Percentiles rank a stretch among this genome's conserved stretches.
phyloP scores from a whole-genome alignment of 2,888 invertebrate genomes.

The Mesopsocus fuscifrons region DNA sequence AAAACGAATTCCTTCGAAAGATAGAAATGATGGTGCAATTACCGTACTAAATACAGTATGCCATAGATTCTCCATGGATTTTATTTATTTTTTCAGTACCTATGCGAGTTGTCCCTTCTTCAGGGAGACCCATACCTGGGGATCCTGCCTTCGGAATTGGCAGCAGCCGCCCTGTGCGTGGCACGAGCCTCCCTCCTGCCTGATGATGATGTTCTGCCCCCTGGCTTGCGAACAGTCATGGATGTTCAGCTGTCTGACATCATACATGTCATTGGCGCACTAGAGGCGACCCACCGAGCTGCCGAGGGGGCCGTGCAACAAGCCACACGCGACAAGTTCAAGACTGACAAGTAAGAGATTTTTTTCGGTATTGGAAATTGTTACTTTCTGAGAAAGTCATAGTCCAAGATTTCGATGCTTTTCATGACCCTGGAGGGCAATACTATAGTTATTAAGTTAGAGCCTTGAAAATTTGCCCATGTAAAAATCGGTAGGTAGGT shows the following conservation, averaged over 20 bases:
- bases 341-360: slow-evolving; percentile 20
- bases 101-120: slow-evolving; percentile 65
- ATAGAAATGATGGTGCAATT: too few relatives aligned
- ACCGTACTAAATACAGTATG: too few relatives aligned
- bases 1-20: too few relatives aligned
- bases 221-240: slow-evolving; percentile 39
- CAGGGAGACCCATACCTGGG: slow-evolving; percentile 75
- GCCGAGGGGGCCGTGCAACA: slow-evolving; percentile 51
- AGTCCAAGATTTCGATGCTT: too few relatives aligned
- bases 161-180: slow-evolving; percentile 61
- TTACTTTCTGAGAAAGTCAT: too few relatives aligned
- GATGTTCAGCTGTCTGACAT: slow-evolving; percentile 49
- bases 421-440: too few relatives aligned
- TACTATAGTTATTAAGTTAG: too few relatives aligned
- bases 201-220: slow-evolving; percentile 42
- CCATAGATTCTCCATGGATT: too few relatives aligned
- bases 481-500: too few relatives aligned
- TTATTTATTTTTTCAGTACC: slow-evolving; percentile 56
- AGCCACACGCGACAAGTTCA: slow-evolving; percentile 81
- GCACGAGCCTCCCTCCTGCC: slow-evolving; percentile 51
- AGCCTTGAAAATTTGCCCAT: too few relatives aligned
- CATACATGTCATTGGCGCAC: slow-evolving; percentile 41
- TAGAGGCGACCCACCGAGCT: slow-evolving; percentile 48
- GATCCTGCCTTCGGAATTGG: slow-evolving; percentile 63
- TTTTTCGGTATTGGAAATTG: too few relatives aligned